Evolutionary conservation across 2,888 invertebrate species (phyloP), one percentile per base, ranked within the genome.

Genomic region (Mesorhabditis belari): DNA sequence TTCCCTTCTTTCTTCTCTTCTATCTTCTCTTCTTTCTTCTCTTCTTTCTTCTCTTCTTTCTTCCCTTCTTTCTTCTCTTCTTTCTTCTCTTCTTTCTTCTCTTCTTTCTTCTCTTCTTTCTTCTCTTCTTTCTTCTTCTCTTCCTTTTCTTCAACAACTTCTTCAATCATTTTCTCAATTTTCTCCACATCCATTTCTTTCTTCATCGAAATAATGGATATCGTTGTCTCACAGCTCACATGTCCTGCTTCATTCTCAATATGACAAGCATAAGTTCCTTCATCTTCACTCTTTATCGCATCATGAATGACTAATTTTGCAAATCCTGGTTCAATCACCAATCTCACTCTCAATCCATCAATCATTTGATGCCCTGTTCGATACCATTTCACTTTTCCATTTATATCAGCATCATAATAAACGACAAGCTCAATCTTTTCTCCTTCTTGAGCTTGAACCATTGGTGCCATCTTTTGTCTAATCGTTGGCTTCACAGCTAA

Each of bases 251-350:
- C 74, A 70, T 83, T 83, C 61, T 81, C 77, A 9, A 82, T 81
- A 49, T 75, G 66, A 66, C 83, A 83, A 0, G 81, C 80, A 69
- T 82, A 83, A 29, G 81, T 76, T n/a, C 83, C 83, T 53, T 67
- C 64, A 49, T 70, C 57, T 21, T 35, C 44, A 1, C 12, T 17
- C n/a, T 35, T 35, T 1, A 35, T 35, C 12, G 44, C 44, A n/a
- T 35, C 44, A 35, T 35, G 44, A n/a, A 35, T 35, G 12, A 35
- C 0, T n/a, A 35, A n/a, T 17, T n/a, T 9, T n/a, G 44, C 44
- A 9, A 35, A 9, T 1, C 2, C 44, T n/a, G 44, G 44, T n/a
- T 35, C 44, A n/a, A 17, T 35, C n/a, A 17, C 12, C 12, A 35
- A n/a, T n/a, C 44, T 9, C 44, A 35, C 44, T 1, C 44, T 9